phyloP scores from a whole-genome alignment of 2,797 vertebrate species.

The Capromys pilorides region DNA sequence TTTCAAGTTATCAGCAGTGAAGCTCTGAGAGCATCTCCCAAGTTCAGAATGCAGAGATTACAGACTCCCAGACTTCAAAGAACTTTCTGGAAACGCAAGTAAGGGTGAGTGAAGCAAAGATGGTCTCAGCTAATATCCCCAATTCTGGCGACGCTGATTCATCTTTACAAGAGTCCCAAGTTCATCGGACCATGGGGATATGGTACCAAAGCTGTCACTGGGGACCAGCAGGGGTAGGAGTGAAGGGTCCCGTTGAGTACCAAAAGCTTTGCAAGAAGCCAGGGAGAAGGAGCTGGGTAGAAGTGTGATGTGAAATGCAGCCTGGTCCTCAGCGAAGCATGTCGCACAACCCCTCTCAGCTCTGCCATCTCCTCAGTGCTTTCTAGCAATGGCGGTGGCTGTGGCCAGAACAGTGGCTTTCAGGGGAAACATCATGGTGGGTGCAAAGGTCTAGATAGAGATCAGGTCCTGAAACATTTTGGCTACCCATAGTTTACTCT shows the following conservation, averaged over 20 bases:
- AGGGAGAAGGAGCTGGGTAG: not conserved
- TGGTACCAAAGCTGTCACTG: not conserved
- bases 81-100: not conserved
- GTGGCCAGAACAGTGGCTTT: too few relatives aligned
- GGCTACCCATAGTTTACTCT: not conserved
- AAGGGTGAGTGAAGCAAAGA: not conserved
- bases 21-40: not conserved
- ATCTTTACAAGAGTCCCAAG: not conserved
- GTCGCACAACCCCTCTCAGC: fast-evolving
- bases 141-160: not conserved
- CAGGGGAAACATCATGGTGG: not conserved
- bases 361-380: not conserved
- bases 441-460: not conserved
- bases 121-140: not conserved
- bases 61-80: not conserved
- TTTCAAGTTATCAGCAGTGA: not conserved
- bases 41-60: not conserved
- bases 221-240: not conserved
- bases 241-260: not conserved
- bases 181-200: not conserved
- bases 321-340: not conserved
- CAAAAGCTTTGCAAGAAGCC: not conserved
- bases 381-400: fast-evolving
- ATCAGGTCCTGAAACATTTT: not conserved
- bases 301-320: not conserved